Evolutionary conservation across 2,113 vertebrate species (phyloP), one percentile per base, ranked within the genome.

Genomic region (Istiophorus platypterus): DNA sequence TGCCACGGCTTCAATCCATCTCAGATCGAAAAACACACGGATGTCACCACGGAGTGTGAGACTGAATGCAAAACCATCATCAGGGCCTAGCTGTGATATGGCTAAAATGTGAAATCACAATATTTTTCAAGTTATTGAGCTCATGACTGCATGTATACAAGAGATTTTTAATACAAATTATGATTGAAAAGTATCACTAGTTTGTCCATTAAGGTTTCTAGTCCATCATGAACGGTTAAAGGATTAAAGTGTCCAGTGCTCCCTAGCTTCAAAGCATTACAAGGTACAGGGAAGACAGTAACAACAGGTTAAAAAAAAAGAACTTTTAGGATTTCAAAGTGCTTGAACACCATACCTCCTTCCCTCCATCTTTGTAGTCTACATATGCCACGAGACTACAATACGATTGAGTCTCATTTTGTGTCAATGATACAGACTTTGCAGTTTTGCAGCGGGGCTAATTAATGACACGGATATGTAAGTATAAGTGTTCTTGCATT

Each of bases 1-100:
- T 56, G 45, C 42, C 42, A 51, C 74, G 63, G 52, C 20, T 34
- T 80, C 58, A 41, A 77, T 72, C 81, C 62, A 70, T 84, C 24
- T 59, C 7, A 26, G 11, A 49, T 27, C 6, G 1, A 5, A 51
- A 45, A 51, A 61, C 45, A 64, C 64, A 59, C 18, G 18, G 15
- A 77, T 56, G 54, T 39, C 74, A 72, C 41, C 51, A 18, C 6
- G 10, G 10, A 26, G n/a, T 7, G 41, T 52, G 45, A 41, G 20
- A 24, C 14, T 57, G 49, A 69, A 71, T 29, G 51, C 31, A 41
- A 42, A 76, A 47, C 7, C 42, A 72, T 11, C 9, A 26, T 20
- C 5, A 17, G 15, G 10, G 20, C 45, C 49, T 2, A 54, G 54
- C 47, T 29, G 13, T 37, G 11, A 4, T 34, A 9, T 27, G 41